These are phyloP conservation scores for Chymomyza costata DNA, from an alignment of 1,140 invertebrate genomes.

Conservation along the genomic window DNA sequence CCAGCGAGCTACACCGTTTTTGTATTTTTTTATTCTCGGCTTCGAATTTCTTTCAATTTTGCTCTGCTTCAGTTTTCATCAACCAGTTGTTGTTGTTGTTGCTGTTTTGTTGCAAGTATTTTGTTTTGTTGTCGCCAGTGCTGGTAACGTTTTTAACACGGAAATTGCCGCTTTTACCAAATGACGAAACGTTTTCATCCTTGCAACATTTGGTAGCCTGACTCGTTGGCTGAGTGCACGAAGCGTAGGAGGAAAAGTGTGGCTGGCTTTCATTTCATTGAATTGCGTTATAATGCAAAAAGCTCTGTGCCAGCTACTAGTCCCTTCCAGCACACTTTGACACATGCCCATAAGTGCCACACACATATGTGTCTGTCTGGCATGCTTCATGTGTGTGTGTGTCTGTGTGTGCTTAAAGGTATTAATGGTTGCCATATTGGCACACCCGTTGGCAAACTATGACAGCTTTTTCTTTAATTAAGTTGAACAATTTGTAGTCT, in stretches of 20 bases:
- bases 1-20: conserved; percentile 60
- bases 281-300: conserved; percentile 36
- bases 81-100: background rate
- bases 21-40: conserved; percentile 30
- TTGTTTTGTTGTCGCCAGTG: conserved; percentile 21
- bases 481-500: conserved; percentile 68
- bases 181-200: conserved; percentile 6
- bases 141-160: conserved; percentile 48
- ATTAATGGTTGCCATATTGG: background rate
- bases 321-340: background rate
- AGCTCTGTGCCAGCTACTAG: conserved; percentile 20
- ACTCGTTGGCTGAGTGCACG: background rate
- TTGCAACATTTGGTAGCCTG: background rate
- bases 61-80: conserved; percentile 7
- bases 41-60: conserved; percentile 50
- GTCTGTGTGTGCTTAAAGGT: background rate
- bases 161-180: conserved; percentile 53
- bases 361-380: conserved; percentile 7
- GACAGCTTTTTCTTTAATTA: conserved; percentile 71
- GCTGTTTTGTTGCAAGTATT: conserved; percentile 1
- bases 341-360: background rate
- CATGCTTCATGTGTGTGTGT: conserved; percentile 21
- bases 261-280: conserved; percentile 19
- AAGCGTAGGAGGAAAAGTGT: background rate
- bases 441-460: conserved; percentile 60